Base-by-base conservation (phyloP, 1,140 invertebrate genomes). In the Triops cancriformis region DNA sequence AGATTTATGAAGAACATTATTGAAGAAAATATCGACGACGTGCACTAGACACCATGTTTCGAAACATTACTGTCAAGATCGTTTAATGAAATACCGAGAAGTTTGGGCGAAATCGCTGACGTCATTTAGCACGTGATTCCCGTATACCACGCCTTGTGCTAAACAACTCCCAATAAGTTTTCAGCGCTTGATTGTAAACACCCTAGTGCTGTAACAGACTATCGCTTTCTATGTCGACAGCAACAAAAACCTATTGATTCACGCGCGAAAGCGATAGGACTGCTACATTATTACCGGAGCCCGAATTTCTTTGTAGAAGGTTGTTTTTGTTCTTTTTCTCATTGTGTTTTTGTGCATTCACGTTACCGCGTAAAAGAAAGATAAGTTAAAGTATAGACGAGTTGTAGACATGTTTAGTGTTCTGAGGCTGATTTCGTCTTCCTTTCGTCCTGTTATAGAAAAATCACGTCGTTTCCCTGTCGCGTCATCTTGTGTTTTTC, bases 201-300 rank as follows among this genome's bases (percentile, higher is more conserved):
- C 31, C 31, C 7, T 7, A 37, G 31, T 37, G 31, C 7, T 37
- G 2, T 37, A 37, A 7, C 31, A 37, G n/a, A 37, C 31, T 7
- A 7, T 7, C 2, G 31, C 2, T 37, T 37, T 37, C 31, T 7
- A 5, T 10, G 51, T 23, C 7, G n/a, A 23, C 51, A 18, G 6
- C 51, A 64, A 18, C 51, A 64, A 64, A 64, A 64, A 64, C 18
- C 51, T 64, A 64, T 64, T 64, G 51, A 64, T 64, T 64, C 51
- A 23, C 14, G 43, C 11, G 43, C 43, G 23, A 18, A 64, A 14
- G 51, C 18, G 51, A 23, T 12, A 64, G 51, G 23, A 23, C 51
- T 18, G 18, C 51, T n/a, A 64, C 51, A 3, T 14, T 23, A 23
- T 64, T n/a, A n/a, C 9, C 10, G 14, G 51, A 18, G n/a, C 51